Conservation (phyloP, 92 coral and sea anemone species). For the Zoanthus solanderi region DNA sequence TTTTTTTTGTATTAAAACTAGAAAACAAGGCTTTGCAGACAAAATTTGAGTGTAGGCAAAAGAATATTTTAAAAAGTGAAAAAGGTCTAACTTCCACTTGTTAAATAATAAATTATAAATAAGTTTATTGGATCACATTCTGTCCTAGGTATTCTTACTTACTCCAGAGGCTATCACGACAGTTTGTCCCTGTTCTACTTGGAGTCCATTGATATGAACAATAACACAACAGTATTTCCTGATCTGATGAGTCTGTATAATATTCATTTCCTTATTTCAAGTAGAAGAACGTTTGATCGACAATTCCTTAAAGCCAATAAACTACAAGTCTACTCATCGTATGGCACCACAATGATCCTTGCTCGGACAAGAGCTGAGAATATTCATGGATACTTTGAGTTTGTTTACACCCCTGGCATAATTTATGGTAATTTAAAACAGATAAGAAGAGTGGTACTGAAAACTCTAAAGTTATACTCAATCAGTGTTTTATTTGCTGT, state of each 20-base stretch:
- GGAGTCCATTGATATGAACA: slow-evolving; percentile 64
- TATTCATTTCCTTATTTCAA: slow-evolving; percentile 68
- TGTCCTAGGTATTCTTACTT: slow-evolving; percentile 67
- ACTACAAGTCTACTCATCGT: slow-evolving; percentile 51
- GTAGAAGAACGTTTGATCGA: slow-evolving; percentile 28
- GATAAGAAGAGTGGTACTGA: slow-evolving; percentile 62
- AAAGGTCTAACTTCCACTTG: too few species aligned
- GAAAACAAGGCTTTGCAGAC: too few species aligned
- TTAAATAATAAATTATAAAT: too few species aligned
- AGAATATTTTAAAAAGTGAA: too few species aligned
- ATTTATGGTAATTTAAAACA: slow-evolving; percentile 74
- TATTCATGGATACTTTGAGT: slow-evolving; percentile 79
- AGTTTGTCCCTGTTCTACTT: slow-evolving; percentile 72
- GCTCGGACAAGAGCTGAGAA: slow-evolving; percentile 47
- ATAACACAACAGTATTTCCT: slow-evolving; percentile 66
- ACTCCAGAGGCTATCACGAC: slow-evolving; percentile 85
- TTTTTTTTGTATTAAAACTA: too few species aligned
- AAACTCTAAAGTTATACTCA: slow-evolving; percentile 51
- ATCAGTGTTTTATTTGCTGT: slow-evolving; percentile 56
- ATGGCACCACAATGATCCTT: slow-evolving; percentile 42
- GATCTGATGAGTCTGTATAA: slow-evolving; percentile 77
- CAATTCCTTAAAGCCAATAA: slow-evolving; percentile 64
- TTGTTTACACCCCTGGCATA: slow-evolving; percentile 69
- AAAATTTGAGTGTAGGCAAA: too few species aligned
- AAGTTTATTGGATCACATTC: neutral